Base-by-base conservation (phyloP, 2,888 invertebrate genomes). In the Portevinia maculata region DNA sequence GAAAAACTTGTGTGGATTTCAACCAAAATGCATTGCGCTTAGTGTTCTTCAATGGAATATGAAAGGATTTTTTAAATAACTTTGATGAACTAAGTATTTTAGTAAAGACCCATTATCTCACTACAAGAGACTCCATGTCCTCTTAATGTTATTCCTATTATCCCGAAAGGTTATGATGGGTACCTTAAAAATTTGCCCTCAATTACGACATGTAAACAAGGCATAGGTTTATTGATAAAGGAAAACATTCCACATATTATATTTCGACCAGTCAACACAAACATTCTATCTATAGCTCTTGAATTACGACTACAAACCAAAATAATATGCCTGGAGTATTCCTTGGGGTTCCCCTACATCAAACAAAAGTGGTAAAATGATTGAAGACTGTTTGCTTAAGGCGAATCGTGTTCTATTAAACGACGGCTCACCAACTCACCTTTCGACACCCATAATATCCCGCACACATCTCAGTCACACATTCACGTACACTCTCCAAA, bases 161-260 rank as follows among this genome's bases (percentile, higher is more conserved):
- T n/a, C n/a, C n/a, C n/a, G n/a, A n/a, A n/a, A n/a, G n/a, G n/a
- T n/a, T n/a, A n/a, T n/a, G n/a, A n/a, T n/a, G n/a, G n/a, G n/a
- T 34, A 34, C 11, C 11, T 34, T 11, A 9, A 11, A 34, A 57
- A 57, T 28, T 13, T 57, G 3, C 39, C 55, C 5, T 15, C 15
- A 7, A 57, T 39, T 24, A 24, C 21, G 1, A 57, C 39, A 39
- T 24, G 21, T 37, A 39, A 39, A n/a, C 55, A 57, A 57, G 39
- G 55, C 3, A 39, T 41, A 15, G 39, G 39, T 13, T 13, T 37
- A 39, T 24, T 41, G 9, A 41, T 57, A n/a, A 44, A 17, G n/a
- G 15, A 44, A 7, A 44, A 5, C 11, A 34, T 34, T 11, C 34
- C 34, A 34, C 34, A 34, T 11, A 11, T 34, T 9, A 21, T 9